Evolutionary conservation across 2,888 invertebrate genomes (phyloP), one percentile per base, ranked within the genome.

Genomic region (Microctonus aethiopoides): DNA sequence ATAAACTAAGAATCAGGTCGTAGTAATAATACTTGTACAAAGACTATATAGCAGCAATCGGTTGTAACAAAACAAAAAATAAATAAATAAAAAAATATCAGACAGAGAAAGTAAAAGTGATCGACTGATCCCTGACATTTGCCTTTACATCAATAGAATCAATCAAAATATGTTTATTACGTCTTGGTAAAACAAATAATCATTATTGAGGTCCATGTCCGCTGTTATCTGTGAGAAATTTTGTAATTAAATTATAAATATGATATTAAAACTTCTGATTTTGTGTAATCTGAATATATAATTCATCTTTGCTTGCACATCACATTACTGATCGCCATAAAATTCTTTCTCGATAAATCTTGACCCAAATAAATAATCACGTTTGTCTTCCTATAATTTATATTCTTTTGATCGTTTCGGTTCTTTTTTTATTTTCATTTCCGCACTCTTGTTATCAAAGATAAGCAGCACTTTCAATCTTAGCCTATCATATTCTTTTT

Each of bases 281-380:
- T 13, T 6, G 13, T n/a, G 11, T 41, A 3, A 16, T 41, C 13
- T n/a, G 5, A 10, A 41, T 41, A 1, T 36, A n/a, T n/a, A 41
- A n/a, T n/a, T n/a, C 2, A 16, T 56, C 4, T 32, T 10, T 22
- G 13, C 11, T 10, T 16, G 2, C 22, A 22, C n/a, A 22, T n/a
- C 24, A 54, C 16, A 66, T 39, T 0, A 60, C 4, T 24, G 22
- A 64, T 54, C 36, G 51, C 16, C 6, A 22, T 29, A 29, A 57
- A 39, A 7, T 57, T 57, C n/a, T 36, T 39, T 36, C 22, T 39
- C 46, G 69, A 72, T 71, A 66, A 66, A 71, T 71, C 61, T 62
- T 66, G 52, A 69, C 66, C 63, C 69, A 67, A 68, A 62, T 68
- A 57, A 62, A 34, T 68, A 63, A 68, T 68, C 32, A 52, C 22